Conservation (phyloP, 2,888 invertebrate species). For the Eurois occulta region DNA sequence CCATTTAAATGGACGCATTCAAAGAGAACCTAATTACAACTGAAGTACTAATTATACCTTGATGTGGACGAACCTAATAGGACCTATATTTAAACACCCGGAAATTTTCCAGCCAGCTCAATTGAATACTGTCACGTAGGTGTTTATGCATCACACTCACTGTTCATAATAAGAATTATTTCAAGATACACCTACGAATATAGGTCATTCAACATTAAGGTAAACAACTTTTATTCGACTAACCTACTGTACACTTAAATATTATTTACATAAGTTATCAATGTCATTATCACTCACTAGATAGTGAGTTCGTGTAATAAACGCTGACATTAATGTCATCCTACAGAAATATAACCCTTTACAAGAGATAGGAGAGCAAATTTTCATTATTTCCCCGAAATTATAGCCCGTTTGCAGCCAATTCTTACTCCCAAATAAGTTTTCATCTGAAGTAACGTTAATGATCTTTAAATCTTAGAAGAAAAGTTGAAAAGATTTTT, state of each 20-base stretch:
- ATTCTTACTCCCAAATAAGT: constrained; percentile 50
- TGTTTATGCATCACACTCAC: background rate
- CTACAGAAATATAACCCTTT: constrained; percentile 40
- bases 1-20: background rate
- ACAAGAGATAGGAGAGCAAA: constrained; percentile 57
- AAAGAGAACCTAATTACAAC: background rate
- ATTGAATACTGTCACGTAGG: constrained; percentile 13
- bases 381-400: constrained; percentile 50
- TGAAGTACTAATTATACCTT: constrained; percentile 17
- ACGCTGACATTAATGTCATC: constrained; percentile 53
- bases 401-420: constrained; percentile 25
- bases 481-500: constrained; percentile 32
- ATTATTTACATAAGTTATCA: constrained; percentile 62
- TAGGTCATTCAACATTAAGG: constrained; percentile 30
- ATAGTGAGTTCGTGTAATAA: constrained; percentile 58
- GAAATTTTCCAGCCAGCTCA: constrained; percentile 31
- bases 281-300: constrained; percentile 67
- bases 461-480: constrained; percentile 33
- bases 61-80: background rate
- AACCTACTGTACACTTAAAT: constrained; percentile 40
- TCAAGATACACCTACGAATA: constrained; percentile 15
- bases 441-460: constrained; percentile 44
- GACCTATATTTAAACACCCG: constrained; percentile 21
- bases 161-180: constrained; percentile 6
- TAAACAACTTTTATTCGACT: constrained; percentile 44